These are phyloP conservation scores for Cyphomyrmex costatus DNA, from an alignment of 1,140 invertebrate species.

Conservation along the genomic window DNA sequence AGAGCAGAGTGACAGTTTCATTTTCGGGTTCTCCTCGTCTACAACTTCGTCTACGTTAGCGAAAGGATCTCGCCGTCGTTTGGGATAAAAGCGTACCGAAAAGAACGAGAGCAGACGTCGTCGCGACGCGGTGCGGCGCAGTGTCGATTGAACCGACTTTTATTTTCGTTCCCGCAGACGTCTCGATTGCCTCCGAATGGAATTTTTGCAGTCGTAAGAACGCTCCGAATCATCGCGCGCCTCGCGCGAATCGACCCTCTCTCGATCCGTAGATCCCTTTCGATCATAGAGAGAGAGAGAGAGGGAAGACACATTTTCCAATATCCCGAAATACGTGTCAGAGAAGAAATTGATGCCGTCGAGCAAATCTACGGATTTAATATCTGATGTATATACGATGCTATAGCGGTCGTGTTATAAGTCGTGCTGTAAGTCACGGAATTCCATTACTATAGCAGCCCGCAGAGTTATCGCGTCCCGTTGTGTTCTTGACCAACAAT, in stretches of 20 bases:
- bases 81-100: conserved; percentile 59
- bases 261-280: conserved; percentile 38
- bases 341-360: conserved; percentile 60
- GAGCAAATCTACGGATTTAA: conserved; percentile 62
- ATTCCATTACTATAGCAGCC: conserved; percentile 41
- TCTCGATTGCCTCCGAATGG: conserved; percentile 50
- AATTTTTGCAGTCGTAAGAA: conserved; percentile 47
- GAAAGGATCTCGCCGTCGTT: conserved; percentile 44
- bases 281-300: conserved; percentile 37
- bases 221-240: conserved; percentile 27
- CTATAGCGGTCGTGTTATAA: conserved; percentile 30
- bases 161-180: conserved; percentile 52
- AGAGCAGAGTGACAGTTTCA: conserved; percentile 82
- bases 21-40: conserved; percentile 73
- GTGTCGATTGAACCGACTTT: conserved; percentile 59
- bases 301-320: conserved; percentile 57
- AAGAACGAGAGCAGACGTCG: conserved; percentile 31
- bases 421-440: conserved; percentile 44
- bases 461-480: neutral
- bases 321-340: conserved; percentile 60
- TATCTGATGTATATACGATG: conserved; percentile 45
- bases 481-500: neutral
- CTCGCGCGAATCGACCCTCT: conserved; percentile 34
- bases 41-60: conserved; percentile 37
- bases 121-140: conserved; percentile 18